Evolutionary conservation across 2,797 vertebrate species (phyloP).

Genomic region (Acanthiza pusilla): DNA sequence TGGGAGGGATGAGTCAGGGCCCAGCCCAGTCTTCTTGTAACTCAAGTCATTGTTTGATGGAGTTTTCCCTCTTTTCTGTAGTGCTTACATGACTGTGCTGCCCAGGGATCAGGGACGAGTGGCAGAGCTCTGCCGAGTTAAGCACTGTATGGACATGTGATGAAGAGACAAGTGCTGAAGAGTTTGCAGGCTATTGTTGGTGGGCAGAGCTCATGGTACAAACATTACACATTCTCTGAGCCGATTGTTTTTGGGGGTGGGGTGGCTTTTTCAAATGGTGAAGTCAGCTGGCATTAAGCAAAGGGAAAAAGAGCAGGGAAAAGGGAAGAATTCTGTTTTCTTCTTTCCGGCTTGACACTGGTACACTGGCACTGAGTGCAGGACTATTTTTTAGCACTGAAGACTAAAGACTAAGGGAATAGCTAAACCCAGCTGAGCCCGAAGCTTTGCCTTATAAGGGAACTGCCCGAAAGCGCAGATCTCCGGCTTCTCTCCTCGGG

Average conservation of each 20-base stretch:
- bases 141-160: background rate
- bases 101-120: background rate
- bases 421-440: background rate
- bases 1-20: background rate
- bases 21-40: background rate
- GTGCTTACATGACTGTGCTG: background rate
- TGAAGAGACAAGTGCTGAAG: background rate
- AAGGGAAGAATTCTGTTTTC: background rate
- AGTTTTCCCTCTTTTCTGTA: background rate
- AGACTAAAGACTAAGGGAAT: background rate
- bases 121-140: background rate
- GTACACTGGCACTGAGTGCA: background rate
- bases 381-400: background rate
- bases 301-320: background rate
- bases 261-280: background rate
- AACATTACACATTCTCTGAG: background rate
- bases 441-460: constrained; percentile 48
- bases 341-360: background rate
- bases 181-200: background rate
- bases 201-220: background rate
- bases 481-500: background rate
- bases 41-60: background rate
- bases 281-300: background rate
- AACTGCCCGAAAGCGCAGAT: background rate
- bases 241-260: background rate